Evolutionary conservation across 2,797 vertebrate species (phyloP).

Genomic region (Sparus aurata): DNA sequence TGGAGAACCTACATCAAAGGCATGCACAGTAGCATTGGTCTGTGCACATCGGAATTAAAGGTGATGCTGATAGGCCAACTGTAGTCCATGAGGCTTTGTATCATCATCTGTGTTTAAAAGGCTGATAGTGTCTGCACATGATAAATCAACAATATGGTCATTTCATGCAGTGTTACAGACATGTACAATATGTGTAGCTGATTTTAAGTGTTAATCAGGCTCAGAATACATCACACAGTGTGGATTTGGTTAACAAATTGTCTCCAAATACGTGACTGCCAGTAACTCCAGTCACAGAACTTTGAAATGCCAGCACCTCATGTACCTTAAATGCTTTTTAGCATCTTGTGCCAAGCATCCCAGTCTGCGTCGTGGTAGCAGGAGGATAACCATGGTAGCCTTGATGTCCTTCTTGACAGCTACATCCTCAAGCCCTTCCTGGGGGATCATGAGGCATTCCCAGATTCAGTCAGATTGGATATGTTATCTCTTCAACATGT

Average conservation of each 20-base stretch:
- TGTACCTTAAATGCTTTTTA: slow-evolving; percentile 3
- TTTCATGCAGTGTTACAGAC: neutral
- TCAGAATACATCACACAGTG: neutral
- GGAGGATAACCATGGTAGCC: slow-evolving; percentile 12
- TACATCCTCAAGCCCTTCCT: slow-evolving; percentile 30
- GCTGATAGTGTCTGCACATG: slow-evolving; percentile 24
- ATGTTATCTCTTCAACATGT: slow-evolving; percentile 38
- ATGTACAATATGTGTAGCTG: neutral
- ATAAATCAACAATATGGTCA: neutral
- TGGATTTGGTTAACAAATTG: slow-evolving; percentile 2
- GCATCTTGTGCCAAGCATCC: slow-evolving; percentile 9
- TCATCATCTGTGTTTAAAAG: slow-evolving; percentile 34
- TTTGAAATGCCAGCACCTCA: neutral
- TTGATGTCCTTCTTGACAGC: slow-evolving; percentile 24
- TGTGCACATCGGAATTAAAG: slow-evolving; percentile 22
- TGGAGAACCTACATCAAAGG: slow-evolving; percentile 45
- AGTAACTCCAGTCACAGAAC: neutral
- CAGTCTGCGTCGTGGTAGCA: neutral
- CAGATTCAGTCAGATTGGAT: slow-evolving; percentile 26
- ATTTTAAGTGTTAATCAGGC: neutral
- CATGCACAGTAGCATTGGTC: slow-evolving; percentile 21
- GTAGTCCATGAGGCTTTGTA: slow-evolving; percentile 26
- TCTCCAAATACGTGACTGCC: neutral
- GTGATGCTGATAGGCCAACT: slow-evolving; percentile 25
- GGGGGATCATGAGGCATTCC: neutral